These are phyloP conservation scores for Parnassius orleans DNA, from an alignment of 2,888 invertebrate species.

Conservation along the genomic window DNA sequence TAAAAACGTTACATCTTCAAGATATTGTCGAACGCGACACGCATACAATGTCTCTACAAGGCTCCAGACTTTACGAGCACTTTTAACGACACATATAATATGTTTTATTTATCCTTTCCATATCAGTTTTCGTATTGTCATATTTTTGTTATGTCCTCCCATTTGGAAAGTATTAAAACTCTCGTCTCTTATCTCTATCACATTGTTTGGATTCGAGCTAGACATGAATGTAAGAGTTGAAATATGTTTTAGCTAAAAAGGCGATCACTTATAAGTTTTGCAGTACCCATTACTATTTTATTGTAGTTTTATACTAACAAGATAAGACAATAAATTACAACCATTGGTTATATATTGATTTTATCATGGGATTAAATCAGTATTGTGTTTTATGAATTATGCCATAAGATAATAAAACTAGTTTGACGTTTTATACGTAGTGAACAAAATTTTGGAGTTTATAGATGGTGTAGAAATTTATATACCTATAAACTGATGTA, in stretches of 20 bases:
- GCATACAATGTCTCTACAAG: constrained; percentile 42
- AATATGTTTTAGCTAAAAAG: constrained; percentile 30
- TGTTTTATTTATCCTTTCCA: constrained; percentile 51
- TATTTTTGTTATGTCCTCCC: constrained; percentile 23
- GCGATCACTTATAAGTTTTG: constrained; percentile 31
- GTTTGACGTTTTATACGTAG: background rate
- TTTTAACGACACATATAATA: constrained; percentile 48
- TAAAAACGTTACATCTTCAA: constrained; percentile 47
- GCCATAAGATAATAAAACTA: constrained; percentile 4
- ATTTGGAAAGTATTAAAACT: constrained; percentile 26
- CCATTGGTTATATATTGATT: constrained; percentile 30
- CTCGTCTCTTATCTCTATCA: constrained; percentile 27
- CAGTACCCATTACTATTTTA: constrained; percentile 26
- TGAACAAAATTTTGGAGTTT: too few relatives aligned
- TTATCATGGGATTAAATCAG: constrained; percentile 28
- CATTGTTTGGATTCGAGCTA: constrained; percentile 33
- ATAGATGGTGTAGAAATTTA: too few relatives aligned
- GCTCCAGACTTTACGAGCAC: constrained; percentile 44
- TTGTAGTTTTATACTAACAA: constrained; percentile 24
- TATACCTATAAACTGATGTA: too few relatives aligned
- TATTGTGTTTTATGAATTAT: constrained; percentile 19
- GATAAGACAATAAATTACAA: constrained; percentile 38
- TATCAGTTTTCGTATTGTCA: constrained; percentile 45
- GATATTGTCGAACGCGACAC: constrained; percentile 50
- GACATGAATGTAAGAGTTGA: constrained; percentile 27